Evolutionary conservation across 2,113 vertebrate species (phyloP), one percentile per base, ranked within the genome.

Genomic region (Prinia subflava): DNA sequence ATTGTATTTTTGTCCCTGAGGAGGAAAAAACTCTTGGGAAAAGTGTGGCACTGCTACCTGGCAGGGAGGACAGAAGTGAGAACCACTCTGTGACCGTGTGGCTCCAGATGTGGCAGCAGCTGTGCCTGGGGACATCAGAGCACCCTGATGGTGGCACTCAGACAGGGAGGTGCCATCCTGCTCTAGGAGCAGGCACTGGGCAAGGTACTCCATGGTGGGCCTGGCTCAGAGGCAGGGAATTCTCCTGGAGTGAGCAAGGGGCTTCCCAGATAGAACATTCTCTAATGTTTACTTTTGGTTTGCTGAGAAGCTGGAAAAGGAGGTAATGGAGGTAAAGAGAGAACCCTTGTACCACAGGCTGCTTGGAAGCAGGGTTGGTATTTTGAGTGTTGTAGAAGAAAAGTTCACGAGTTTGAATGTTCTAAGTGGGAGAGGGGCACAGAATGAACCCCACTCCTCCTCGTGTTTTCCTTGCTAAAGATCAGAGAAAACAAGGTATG

Each of bases 81-180:
- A 68, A 12, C 9, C 31, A 39, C 13, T 27, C 33, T 30, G 0
- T 27, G 70, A 22, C 23, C 0, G 1, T 41, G 35, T 5, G 56
- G 37, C 17, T 75, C 46, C 49, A 49, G 10, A 25, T 2, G 6
- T 73, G 62, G 15, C 27, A 57, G 41, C 30, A 56, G 33, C 15
- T 56, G 5, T 56, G 35, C n/a, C 33, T n/a, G 41, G 64, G 69
- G 50, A 30, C 25, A 49, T 6, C 35, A 37, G 30, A 24, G 41
- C 42, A 11, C 35, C 2, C 0, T 8, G 44, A 3, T 24, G 42
- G 70, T 49, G 50, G 24, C 13, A 49, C 64, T 59, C 46, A 64
- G 16, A n/a, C 15, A 7, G 2, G 41, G 44, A 67, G 64, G 63
- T 22, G 28, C 12, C 23, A 8, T 41, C 27, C 49, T 35, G 35